Evolutionary conservation across 37 sponge, comb jelly and placozoan species (phyloP), one percentile per base, ranked within the genome.

Genomic region (Aphrocallistes beatrix): DNA sequence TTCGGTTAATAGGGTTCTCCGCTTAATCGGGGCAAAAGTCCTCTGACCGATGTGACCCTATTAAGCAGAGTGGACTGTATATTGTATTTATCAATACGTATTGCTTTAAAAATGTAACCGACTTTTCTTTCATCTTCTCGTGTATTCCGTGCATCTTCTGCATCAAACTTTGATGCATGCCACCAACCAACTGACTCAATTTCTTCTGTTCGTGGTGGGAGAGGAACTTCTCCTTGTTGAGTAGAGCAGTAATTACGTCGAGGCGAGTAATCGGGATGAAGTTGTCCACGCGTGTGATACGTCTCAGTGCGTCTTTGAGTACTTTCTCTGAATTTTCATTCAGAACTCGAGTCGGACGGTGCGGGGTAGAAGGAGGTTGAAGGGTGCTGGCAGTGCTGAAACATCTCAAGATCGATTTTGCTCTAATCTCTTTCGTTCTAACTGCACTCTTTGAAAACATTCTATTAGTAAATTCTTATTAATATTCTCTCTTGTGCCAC

Each of bases 191-290:
- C 17, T 51, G 69, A 25, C 85, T 86, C 37, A 96, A 51, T 21
- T 60, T 50, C 23, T 84, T 49, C 51, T 87, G 81, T 37, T 92
- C 94, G 0, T 88, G 30, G 16, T 50, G 34, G 37, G 51, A 89
- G 23, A 95, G 82, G 10, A 95, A 38, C 6, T 50, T 38, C 1
- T 87, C 38, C 0, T 93, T 89, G 38, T 91, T 50, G 38, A 90
- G 10, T 28, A 95, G 85, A 23, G 38, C 51, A 32, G 84, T 37
- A 1, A 93, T 51, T 23, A 95, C 39, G 0, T 51, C 84, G 23
- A 87, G 38, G n/a, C 92, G 39, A 0, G 96, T 90, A 0, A 92
- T 84, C 17, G 96, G 94, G 60, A 95, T 95, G 69, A 92, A 94
- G 40, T 86, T 87, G 25, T 93, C 88, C 39, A 32, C 45, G 40